Evolutionary conservation across 2,888 invertebrate genomes (phyloP).

Genomic region (Nineta flava): DNA sequence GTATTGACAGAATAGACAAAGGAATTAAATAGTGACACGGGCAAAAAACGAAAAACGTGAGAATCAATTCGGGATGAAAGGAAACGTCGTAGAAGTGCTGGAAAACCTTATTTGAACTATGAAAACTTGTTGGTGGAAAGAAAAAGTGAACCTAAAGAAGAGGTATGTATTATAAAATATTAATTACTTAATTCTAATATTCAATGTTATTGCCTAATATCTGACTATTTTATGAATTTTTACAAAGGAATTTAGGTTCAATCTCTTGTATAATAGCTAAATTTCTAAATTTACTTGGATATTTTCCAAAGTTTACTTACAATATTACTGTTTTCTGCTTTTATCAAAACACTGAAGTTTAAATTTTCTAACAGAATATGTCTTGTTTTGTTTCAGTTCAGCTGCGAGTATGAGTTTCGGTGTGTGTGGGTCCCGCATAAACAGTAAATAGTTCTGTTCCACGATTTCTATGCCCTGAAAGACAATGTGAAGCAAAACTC

Average conservation of each 20-base stretch:
- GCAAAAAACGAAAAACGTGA: neutral
- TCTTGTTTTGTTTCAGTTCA: neutral
- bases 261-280: neutral
- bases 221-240: no score
- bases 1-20: neutral
- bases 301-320: neutral
- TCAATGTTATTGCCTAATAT: no score
- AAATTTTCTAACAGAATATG: neutral
- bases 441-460: neutral
- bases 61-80: neutral
- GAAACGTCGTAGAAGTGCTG: no score
- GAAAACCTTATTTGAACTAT: no score
- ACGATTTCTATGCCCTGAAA: neutral
- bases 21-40: neutral
- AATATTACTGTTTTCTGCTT: neutral
- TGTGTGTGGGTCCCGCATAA: neutral
- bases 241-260: neutral
- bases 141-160: no score
- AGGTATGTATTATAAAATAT: no score
- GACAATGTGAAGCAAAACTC: no score
- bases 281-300: neutral
- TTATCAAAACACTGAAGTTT: neutral
- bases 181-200: no score
- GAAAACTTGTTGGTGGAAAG: no score
- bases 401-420: neutral